Percentiles rank a stretch among this genome's conserved stretches.
Conservation (phyloP, 2,113 vertebrate species). For the Poicephalus gulielmi region DNA sequence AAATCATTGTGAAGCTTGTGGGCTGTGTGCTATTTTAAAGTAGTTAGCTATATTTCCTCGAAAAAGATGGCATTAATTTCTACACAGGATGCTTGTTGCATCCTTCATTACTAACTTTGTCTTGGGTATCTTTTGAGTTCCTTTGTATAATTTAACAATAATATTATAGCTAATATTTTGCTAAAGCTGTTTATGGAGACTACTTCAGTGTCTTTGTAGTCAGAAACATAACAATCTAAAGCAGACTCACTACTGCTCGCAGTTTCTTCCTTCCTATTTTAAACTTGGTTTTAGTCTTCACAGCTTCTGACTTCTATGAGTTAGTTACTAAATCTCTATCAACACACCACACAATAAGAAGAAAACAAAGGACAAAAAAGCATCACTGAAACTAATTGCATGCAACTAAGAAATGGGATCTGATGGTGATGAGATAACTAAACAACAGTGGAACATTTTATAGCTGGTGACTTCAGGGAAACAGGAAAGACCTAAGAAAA, state of each 20-base stretch:
- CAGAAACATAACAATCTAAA: not conserved
- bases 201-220: not conserved
- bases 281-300: not conserved
- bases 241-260: not conserved
- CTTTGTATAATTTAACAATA: not conserved
- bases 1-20: not conserved
- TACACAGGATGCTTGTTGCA: not conserved
- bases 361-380: not conserved
- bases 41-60: not conserved
- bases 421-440: not conserved
- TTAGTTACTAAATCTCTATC: not conserved
- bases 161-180: not conserved
- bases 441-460: not conserved
- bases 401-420: not conserved
- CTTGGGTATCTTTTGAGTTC: not conserved
- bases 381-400: not conserved
- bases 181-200: not conserved
- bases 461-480: not conserved
- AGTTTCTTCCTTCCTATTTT: not conserved
- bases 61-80: not conserved
- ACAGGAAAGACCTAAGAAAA: not conserved
- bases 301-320: not conserved
- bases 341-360: not conserved
- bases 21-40: not conserved
- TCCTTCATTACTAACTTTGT: not conserved